Evolutionary conservation across 2,113 vertebrate species (phyloP).

Genomic region (Muntiacus reevesi): DNA sequence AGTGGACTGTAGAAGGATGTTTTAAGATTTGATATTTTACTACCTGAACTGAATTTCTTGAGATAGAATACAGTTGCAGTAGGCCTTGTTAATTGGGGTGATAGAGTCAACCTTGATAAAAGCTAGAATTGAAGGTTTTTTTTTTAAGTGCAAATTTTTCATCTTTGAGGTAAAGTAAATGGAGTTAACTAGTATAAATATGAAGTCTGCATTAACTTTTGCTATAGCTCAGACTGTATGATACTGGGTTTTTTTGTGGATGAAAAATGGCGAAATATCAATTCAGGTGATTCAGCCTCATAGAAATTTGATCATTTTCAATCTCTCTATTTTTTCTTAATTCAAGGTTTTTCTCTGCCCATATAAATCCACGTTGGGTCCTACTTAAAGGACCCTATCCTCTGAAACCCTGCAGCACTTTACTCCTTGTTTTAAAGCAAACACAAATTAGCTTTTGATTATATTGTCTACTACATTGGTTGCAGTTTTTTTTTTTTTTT

Average conservation of each 20-base stretch:
- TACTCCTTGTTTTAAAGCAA: not conserved
- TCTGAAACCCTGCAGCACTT: not conserved
- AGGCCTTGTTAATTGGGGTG: not conserved
- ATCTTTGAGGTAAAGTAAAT: constrained; percentile 10
- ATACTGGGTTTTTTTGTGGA: not conserved
- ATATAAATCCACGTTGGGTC: not conserved
- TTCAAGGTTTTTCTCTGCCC: not conserved
- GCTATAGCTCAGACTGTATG: not conserved
- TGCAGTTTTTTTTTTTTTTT: not conserved
- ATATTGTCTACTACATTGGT: not conserved
- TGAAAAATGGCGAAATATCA: not conserved
- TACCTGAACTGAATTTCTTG: constrained; percentile 12
- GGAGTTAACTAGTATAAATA: not conserved
- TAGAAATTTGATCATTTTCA: not conserved
- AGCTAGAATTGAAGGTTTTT: not conserved
- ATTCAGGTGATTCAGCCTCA: not conserved
- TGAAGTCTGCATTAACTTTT: not conserved
- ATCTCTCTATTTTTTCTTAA: not conserved
- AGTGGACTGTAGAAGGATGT: not conserved
- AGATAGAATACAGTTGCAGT: not conserved
- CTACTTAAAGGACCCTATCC: not conserved
- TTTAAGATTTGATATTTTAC: not conserved
- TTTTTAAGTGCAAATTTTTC: constrained; percentile 20
- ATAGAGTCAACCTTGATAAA: not conserved
- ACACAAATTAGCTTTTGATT: not conserved